Percentiles rank a stretch among this genome's conserved stretches.
Evolutionary conservation across 2,797 vertebrate species (phyloP).

Genomic region (Manis crassicaudata): DNA sequence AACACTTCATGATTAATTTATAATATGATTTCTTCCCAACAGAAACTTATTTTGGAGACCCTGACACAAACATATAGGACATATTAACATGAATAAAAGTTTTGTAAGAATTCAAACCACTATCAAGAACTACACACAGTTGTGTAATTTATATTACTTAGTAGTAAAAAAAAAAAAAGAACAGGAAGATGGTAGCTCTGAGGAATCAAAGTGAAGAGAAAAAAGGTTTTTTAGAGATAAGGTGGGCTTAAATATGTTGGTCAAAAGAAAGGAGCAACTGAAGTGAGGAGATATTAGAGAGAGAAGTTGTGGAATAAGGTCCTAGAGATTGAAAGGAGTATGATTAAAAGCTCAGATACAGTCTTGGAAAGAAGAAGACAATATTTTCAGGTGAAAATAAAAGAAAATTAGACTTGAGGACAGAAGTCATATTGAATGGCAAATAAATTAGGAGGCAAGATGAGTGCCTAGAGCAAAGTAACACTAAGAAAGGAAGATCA

Average conservation of each 20-base stretch:
- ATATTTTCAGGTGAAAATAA: background rate
- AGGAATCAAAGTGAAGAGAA: background rate
- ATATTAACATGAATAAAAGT: background rate
- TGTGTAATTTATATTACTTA: background rate
- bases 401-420: constrained; percentile 6
- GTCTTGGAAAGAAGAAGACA: background rate
- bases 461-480: background rate
- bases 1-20: constrained; percentile 37
- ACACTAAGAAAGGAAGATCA: background rate
- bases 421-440: background rate
- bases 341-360: background rate
- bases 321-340: background rate
- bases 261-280: background rate
- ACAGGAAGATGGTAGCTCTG: background rate
- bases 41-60: constrained; percentile 15
- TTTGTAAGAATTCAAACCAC: constrained; percentile 46
- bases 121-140: background rate
- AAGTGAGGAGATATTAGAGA: background rate
- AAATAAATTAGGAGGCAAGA: background rate
- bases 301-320: background rate
- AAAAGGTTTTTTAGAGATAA: background rate
- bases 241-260: background rate
- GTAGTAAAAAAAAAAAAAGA: background rate
- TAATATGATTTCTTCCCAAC: background rate
- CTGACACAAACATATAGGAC: background rate